Evolutionary conservation across 2,797 vertebrate species (phyloP), one percentile per base, ranked within the genome.

Genomic region (Heliangelus exortis): DNA sequence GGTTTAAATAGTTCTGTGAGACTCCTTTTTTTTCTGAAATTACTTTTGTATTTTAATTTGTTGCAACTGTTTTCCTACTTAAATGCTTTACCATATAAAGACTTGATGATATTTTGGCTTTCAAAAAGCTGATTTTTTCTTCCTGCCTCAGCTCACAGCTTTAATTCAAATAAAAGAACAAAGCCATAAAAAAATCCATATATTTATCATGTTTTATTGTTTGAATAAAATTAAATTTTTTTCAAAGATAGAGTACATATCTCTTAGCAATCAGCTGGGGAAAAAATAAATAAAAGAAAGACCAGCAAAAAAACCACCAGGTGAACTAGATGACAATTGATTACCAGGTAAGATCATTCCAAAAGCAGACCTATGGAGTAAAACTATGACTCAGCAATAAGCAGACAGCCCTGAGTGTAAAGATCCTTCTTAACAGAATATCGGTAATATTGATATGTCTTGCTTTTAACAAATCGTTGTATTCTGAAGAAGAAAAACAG

Each of bases 91-190:
- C 9, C 33, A 10, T 67, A 33, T 47, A 85, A 77, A 66, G 26
- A 26, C 2, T 54, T 58, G 25, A 34, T 48, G 18, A 81, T 84
- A 86, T 93, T 88, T 26, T 86, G 45, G 1, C 74, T 90, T 96
- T 88, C 47, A 62, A 67, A 72, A 87, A 91, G 20, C 15, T 67
- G 61, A 59, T 77, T 89, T 87, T 91, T 47, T 67, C 39, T 92
- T 89, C 48, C 33, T 73, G 19, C 67, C 93, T 87, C 72, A 63
- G 34, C 18, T 91, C 48, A 87, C 31, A 84, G 8, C 41, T 69
- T 96, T 84, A 13, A 18, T 78, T 74, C 19, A 86, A 88, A 71
- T 88, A n/a, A 61, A 88, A 84, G n/a, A 76, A 61, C 16, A 92
- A 92, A 95, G 8, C 2, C 43, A n/a, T 29, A 71, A 73, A 73